A percentile compares a stretch with the other conserved stretches of the same genome.
phyloP scores from a whole-genome alignment of 2,797 vertebrate genomes.

The Setipinna tenuifilis region DNA sequence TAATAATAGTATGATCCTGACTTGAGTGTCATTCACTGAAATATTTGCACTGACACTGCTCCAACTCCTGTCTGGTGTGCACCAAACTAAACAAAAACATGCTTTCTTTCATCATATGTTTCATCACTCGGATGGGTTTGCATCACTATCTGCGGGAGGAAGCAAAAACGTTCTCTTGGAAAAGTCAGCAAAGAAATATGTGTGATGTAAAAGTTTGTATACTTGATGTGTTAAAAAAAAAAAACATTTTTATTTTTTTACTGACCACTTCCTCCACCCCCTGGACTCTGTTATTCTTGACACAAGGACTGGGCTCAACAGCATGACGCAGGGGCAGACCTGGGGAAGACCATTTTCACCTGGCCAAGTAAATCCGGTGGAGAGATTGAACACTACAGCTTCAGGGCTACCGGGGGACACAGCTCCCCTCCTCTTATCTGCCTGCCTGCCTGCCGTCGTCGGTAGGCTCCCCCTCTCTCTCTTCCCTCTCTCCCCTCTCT shows the following conservation, averaged over 20 bases:
- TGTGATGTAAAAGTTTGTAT: not conserved
- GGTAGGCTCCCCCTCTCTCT: too few species aligned
- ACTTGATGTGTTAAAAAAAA: not conserved
- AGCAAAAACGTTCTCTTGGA: not conserved
- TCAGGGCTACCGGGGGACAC: not conserved
- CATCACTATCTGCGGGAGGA: not conserved
- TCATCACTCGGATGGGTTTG: not conserved
- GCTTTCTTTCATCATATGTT: not conserved
- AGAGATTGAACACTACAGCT: conserved; percentile 43
- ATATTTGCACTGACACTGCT: too few species aligned
- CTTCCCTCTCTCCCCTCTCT: conserved; percentile 28
- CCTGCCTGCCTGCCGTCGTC: not conserved
- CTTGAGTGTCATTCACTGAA: too few species aligned
- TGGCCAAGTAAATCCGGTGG: conserved; percentile 33
- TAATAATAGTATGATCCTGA: too few species aligned
- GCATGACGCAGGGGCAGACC: not conserved
- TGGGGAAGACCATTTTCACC: conserved; percentile 3
- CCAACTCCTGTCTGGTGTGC: too few species aligned
- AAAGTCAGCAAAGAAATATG: not conserved
- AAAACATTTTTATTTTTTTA: not conserved
- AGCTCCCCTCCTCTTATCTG: not conserved
- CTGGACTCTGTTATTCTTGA: not conserved
- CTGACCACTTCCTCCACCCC: too few species aligned
- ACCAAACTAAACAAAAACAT: not conserved
- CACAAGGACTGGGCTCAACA: not conserved